Evolutionary conservation across 2,113 vertebrate species (phyloP).

Genomic region (Choloepus hoffmanni): DNA sequence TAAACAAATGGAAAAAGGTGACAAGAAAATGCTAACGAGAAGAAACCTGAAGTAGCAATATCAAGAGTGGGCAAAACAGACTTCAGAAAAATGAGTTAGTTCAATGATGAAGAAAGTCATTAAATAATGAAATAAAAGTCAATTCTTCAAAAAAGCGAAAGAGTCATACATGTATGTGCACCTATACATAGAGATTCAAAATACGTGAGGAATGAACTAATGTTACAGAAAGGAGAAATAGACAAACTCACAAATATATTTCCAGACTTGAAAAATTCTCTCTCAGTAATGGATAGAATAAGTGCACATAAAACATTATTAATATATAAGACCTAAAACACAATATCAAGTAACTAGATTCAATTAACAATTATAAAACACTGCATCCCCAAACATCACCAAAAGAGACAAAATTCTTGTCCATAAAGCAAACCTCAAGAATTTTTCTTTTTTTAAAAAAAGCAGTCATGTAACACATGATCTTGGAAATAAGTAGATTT

Average conservation of each 20-base stretch:
- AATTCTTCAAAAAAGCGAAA: neutral
- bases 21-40: neutral
- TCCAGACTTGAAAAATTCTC: neutral
- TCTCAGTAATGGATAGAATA: neutral
- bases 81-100: neutral
- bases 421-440: neutral
- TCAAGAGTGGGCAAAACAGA: neutral
- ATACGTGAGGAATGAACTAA: neutral
- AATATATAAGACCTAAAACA: neutral
- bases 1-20: neutral
- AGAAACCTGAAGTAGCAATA: neutral
- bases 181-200: neutral
- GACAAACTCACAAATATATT: neutral
- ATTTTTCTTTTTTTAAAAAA: neutral
- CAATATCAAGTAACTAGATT: neutral
- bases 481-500: neutral
- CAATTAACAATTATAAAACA: neutral
- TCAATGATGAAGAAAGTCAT: neutral
- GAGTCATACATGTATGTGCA: neutral
- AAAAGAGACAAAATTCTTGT: neutral
- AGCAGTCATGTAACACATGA: neutral
- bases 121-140: neutral
- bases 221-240: neutral
- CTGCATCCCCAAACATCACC: too few species aligned
- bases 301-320: neutral